Percentiles rank a stretch among this genome's conserved stretches.
phyloP scores from a whole-genome alignment of 2,797 vertebrate species.

The Ibycter americanus region DNA sequence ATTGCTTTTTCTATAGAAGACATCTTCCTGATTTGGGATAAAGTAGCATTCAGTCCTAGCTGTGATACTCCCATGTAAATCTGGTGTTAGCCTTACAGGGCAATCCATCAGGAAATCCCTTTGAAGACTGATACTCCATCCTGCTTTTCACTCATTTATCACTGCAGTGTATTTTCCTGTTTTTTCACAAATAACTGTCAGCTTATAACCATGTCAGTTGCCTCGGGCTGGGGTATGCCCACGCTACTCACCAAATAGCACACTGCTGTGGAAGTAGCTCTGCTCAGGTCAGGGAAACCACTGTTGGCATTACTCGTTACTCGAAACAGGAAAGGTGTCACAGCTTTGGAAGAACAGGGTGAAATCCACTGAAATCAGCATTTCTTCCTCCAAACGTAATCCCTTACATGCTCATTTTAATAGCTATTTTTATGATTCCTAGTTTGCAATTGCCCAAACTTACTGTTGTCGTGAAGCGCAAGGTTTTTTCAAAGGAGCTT shows the following conservation, averaged over 20 bases:
- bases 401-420: background rate
- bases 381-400: background rate
- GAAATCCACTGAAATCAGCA: background rate
- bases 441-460: background rate
- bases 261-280: background rate
- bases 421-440: background rate
- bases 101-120: background rate
- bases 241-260: background rate
- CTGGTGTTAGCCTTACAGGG: background rate
- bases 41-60: background rate
- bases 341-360: background rate
- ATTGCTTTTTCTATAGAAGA: background rate
- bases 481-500: background rate
- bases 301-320: background rate
- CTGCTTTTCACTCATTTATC: background rate
- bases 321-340: background rate
- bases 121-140: background rate
- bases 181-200: background rate
- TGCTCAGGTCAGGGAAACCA: background rate
- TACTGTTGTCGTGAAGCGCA: background rate
- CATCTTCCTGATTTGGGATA: background rate
- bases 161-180: background rate
- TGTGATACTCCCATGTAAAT: background rate
- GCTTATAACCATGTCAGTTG: background rate
- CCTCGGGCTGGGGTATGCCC: background rate